A percentile compares a stretch with the other conserved stretches of the same genome.
Conservation (phyloP, 1,140 invertebrate species). For the Pseudomyrmex dendroicus region DNA sequence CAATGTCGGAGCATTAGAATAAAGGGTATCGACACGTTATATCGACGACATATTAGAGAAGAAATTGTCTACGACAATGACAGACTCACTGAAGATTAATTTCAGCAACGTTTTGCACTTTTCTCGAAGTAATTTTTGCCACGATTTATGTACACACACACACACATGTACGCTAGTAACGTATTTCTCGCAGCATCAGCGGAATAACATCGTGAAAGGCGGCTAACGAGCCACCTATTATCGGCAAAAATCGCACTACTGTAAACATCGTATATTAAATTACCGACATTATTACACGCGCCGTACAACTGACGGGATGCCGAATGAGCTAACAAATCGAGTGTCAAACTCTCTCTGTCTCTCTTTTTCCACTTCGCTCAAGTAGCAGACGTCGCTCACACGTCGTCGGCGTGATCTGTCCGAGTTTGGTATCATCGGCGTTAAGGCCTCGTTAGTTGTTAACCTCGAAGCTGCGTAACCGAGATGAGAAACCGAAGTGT, state of each 20-base stretch:
- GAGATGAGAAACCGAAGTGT: slow-evolving; percentile 6
- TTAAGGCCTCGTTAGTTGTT: slow-evolving; percentile 51
- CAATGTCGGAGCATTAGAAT: background rate
- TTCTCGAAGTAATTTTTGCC: background rate
- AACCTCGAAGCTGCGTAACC: slow-evolving; percentile 28
- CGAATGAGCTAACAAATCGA: slow-evolving; percentile 53
- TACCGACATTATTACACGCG: slow-evolving; percentile 41
- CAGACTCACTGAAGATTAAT: background rate
- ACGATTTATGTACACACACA: background rate
- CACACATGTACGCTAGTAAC: slow-evolving; percentile 1
- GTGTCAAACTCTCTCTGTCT: slow-evolving; percentile 13
- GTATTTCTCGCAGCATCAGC: slow-evolving; percentile 26
- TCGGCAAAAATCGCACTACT: slow-evolving; percentile 50
- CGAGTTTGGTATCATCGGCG: slow-evolving; percentile 42
- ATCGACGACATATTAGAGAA: too few species aligned
- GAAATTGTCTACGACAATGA: background rate
- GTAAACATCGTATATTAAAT: slow-evolving; percentile 55
- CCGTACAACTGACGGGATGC: slow-evolving; percentile 43
- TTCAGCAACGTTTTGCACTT: background rate
- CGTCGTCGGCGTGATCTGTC: slow-evolving; percentile 34
- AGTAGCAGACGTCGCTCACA: slow-evolving; percentile 56
- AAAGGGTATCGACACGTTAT: background rate
- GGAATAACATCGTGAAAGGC: slow-evolving; percentile 37
- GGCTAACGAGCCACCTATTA: slow-evolving; percentile 47
- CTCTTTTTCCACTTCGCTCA: slow-evolving; percentile 33